Evolutionary conservation across 2,797 vertebrate species (phyloP).

Genomic region (Furcifer pardalis): DNA sequence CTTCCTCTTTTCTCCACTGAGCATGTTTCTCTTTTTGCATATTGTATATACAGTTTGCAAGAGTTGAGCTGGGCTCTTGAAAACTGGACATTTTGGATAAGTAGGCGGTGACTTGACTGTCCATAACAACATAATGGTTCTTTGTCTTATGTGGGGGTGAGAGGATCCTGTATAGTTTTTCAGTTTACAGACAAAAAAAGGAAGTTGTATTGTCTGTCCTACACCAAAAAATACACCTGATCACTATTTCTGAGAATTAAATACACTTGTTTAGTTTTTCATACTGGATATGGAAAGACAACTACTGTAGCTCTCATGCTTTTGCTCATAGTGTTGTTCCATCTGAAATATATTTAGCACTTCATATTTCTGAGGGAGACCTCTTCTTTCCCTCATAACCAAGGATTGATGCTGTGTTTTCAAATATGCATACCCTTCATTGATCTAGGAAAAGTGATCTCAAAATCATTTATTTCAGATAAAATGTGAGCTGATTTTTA

Average conservation of each 20-base stretch:
- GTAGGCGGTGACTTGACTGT: no score
- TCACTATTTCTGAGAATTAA: neutral
- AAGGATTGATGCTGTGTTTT: neutral
- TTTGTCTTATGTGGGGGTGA: neutral
- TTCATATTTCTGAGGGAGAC: neutral
- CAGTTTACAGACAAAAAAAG: neutral
- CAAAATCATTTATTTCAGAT: neutral
- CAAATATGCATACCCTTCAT: neutral
- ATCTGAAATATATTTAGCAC: neutral
- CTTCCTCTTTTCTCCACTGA: no score
- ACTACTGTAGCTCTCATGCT: no score
- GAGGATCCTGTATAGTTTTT: neutral
- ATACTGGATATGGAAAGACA: neutral
- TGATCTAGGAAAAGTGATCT: neutral
- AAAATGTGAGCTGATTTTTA: slow-evolving; percentile 2
- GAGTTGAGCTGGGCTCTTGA: no score
- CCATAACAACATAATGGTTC: no score
- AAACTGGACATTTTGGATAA: no score
- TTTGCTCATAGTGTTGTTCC: neutral
- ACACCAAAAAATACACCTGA: neutral
- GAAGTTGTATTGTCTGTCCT: neutral
- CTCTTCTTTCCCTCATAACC: neutral
- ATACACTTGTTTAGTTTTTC: neutral
- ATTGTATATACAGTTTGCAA: no score
- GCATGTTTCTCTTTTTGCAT: no score